phyloP scores from a whole-genome alignment of 2,113 vertebrate genomes.

The Apus apus region DNA sequence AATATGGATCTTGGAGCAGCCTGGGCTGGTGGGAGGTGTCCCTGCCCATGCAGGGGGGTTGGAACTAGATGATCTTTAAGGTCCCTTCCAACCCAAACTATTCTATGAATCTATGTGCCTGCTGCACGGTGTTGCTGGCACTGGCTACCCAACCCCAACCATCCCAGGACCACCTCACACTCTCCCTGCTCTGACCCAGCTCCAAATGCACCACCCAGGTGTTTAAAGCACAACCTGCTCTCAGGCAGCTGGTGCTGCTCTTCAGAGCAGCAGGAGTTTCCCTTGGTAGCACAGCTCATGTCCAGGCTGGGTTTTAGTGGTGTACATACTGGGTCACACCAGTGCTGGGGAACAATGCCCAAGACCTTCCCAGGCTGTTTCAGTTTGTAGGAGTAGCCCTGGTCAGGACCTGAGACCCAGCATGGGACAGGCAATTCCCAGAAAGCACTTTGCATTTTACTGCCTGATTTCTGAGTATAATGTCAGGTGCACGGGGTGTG shows the following conservation, averaged over 20 bases:
- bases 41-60: too few species aligned
- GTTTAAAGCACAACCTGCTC: neutral
- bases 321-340: fast-evolving
- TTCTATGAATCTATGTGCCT: neutral
- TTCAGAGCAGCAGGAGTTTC: neutral
- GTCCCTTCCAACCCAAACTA: too few species aligned
- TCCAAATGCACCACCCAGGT: neutral
- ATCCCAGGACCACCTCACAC: neutral
- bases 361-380: neutral
- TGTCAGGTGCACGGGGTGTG: neutral
- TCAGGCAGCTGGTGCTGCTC: neutral
- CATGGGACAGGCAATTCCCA: neutral
- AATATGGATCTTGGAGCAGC: too few species aligned
- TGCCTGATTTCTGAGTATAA: neutral
- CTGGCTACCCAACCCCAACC: fast-evolving
- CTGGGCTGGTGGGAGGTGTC: too few species aligned
- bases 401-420: neutral
- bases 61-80: too few species aligned
- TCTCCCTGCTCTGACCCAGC: neutral
- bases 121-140: fast-evolving
- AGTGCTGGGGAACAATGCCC: neutral
- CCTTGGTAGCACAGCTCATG: neutral
- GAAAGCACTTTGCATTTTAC: neutral
- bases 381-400: neutral
- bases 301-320: neutral